Conservation (phyloP, 2,113 vertebrate species). For the Mohoua ochrocephala region DNA sequence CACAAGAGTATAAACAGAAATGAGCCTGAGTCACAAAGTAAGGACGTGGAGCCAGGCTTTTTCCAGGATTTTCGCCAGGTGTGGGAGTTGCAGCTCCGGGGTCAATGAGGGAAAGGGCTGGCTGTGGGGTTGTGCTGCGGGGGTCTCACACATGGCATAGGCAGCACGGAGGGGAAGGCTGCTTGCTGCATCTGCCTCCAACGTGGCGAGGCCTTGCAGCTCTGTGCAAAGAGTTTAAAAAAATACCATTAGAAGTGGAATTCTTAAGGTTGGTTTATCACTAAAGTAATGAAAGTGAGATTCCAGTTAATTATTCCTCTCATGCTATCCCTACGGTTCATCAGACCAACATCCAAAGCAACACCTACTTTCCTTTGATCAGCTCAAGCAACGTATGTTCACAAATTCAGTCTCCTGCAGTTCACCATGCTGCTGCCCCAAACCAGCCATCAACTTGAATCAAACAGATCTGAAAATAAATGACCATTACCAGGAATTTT, state of each 20-base stretch:
- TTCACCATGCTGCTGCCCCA: neutral
- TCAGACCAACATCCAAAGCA: neutral
- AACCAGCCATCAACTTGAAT: neutral
- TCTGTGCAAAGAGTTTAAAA: neutral
- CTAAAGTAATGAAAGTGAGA: neutral
- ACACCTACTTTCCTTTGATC: neutral
- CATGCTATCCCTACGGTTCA: neutral
- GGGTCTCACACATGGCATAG: neutral
- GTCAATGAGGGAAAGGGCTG: neutral
- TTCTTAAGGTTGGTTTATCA: neutral
- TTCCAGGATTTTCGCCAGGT: conserved; percentile 20
- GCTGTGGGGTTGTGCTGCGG: neutral
- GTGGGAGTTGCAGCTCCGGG: neutral
- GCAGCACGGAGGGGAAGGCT: neutral
- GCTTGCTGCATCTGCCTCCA: neutral
- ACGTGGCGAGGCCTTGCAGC: neutral
- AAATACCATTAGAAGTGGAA: neutral
- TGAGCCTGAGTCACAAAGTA: neutral
- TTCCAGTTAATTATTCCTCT: neutral
- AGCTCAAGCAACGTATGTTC: neutral
- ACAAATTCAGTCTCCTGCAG: neutral
- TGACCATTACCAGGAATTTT: neutral
- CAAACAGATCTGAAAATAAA: neutral
- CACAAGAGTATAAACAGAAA: conserved; percentile 6
- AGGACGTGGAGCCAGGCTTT: conserved; percentile 5